Base-by-base conservation (phyloP, 35 echinoderm and acorn worm species). In the Heliocidaris tuberculata region DNA sequence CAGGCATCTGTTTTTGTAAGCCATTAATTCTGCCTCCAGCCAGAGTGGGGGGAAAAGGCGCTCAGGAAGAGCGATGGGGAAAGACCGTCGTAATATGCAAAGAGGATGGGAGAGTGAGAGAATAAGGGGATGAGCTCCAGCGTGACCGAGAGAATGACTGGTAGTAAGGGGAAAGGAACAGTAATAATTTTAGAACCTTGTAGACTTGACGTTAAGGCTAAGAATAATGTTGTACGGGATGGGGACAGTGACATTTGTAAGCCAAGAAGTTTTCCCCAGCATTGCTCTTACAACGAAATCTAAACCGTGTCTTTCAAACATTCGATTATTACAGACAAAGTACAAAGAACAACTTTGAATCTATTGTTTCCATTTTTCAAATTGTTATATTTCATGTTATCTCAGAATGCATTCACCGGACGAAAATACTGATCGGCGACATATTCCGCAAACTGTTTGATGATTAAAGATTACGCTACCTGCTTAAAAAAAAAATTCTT, bases 1-100 rank as follows among this genome's bases (percentile, higher is more conserved):
- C 32, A 30, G 91, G 91, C 91, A 93, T 93, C 48, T 93, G 91
- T 93, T 93, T 93, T 93, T 93, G 91, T 93, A 93, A 93, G 91
- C 91, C 91, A 93, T 93, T 93, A 93, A 93, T 93, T 93, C 91
- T 93, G 91, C 91, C 91, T 30, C n/a, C 5, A 93, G 91, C 91
- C 13, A 93, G n/a, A 93, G 29, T 15, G 29, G 48, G 24, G 87
- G 87, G 87, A 32, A 89, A 89, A 89, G 47, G 19, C 15, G 65
- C 65, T 78, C 65, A 78, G 65, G 65, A 78, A 89, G 87, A 89
- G 87, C 31, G 87, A 89, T 89, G 87, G 87, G 47, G 87, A 89
- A 89, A 89, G 47, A 30, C 31, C 31, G 47, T 32, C 31, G 87
- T 42, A 48, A 89, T 32, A 89, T 48, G 47, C 31, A 89, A 48